Evolutionary conservation across 2,113 vertebrate genomes (phyloP), one percentile per base, ranked within the genome.

Genomic region (Petrocephalus zakoni): DNA sequence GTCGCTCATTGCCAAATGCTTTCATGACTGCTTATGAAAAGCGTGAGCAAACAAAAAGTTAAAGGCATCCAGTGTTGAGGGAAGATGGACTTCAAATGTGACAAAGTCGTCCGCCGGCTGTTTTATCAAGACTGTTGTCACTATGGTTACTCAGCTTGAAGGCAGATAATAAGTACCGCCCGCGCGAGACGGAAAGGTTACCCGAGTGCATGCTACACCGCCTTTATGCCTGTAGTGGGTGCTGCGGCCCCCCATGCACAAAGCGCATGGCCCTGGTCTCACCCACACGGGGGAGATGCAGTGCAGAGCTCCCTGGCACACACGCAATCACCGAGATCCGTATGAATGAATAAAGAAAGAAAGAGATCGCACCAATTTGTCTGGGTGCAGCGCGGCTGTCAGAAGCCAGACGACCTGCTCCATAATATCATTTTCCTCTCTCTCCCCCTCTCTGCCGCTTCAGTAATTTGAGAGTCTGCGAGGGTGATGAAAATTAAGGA

Each of bases 401-500:
- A 95, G 92, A 94, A 95, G 94, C 93, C 94, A 92, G 94, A 94
- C 94, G 95, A 95, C 95, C 95, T 94, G 93, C 92, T 94, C 94
- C 87, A 84, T 88, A 90, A 91, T 91, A 92, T 90, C 34, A 87
- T 92, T 91, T 90, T 88, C 88, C 55, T 22, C 89, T 86, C 86
- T 56, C 78, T 93, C 72, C 4, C 93, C 94, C 92, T 90, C 92
- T 89, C 92, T 29, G 37, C 64, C 22, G 86, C 56, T 93, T 93
- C 92, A 90, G 94, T 95, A 94, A 96, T 96, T 95, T 95, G 93
- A 95, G 96, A 96, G 91, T 92, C 91, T 90, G 93, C 93, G 93
- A 90, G 90, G 85, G 92, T 92, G 92, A 93, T 94, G 93, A 93
- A 88, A 95, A 86, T 86, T 86, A 86, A 53, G 51, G 84, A 53